Percentiles rank a stretch among this genome's conserved stretches.
Conservation (phyloP, 1,140 invertebrate genomes). For the Heliconius himera region DNA sequence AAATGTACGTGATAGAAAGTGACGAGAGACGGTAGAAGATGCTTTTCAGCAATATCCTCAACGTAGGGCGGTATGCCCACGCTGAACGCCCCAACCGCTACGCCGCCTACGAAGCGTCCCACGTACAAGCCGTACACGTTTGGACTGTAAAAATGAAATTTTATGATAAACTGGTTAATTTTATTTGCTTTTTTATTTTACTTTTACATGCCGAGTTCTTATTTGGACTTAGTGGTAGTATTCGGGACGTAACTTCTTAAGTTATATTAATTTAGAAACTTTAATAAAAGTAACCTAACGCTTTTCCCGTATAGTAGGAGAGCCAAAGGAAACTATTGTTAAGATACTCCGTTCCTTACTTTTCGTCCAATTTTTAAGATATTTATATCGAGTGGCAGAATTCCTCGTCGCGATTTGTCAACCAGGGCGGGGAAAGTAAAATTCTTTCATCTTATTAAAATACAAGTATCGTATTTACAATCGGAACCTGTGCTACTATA, state of each 20-base stretch:
- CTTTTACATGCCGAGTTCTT: not conserved
- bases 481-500: too few relatives aligned
- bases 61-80: constrained; percentile 85
- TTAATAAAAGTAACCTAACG: too few relatives aligned
- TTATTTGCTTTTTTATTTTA: not conserved
- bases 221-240: not conserved
- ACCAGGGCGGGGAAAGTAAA: too few relatives aligned
- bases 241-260: not conserved
- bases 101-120: constrained; percentile 85
- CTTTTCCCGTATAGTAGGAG: too few relatives aligned
- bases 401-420: too few relatives aligned
- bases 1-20: constrained; percentile 87
- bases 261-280: not conserved
- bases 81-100: constrained; percentile 84
- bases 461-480: too few relatives aligned
- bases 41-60: constrained; percentile 86
- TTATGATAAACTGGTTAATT: constrained; percentile 2
- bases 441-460: too few relatives aligned
- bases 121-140: constrained; percentile 80
- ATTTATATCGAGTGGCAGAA: too few relatives aligned
- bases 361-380: too few relatives aligned
- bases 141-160: constrained; percentile 48
- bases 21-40: constrained; percentile 84
- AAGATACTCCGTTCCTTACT: too few relatives aligned
- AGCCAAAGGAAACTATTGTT: not conserved